Base-by-base conservation (phyloP, 2,888 invertebrate species). In the Hofmannophila pseudospretella region DNA sequence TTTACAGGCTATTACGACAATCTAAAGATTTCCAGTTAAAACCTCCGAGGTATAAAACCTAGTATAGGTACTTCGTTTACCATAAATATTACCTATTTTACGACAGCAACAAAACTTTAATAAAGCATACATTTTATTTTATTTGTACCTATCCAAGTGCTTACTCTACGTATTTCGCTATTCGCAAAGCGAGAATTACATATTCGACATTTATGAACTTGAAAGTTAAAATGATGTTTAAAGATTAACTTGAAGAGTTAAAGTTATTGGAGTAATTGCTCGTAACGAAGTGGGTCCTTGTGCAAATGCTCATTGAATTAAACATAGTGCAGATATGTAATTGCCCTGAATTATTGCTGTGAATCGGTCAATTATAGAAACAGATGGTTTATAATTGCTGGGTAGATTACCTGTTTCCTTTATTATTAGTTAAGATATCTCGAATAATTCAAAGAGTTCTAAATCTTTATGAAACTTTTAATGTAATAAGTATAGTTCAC, bases 1-100 rank as follows among this genome's bases (percentile, higher is more conserved):
- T 78, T 78, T 78, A 80, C 63, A 54, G 65, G 52, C 70, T 60
- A 74, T 77, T 74, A 72, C 59, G 57, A 66, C 56, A 65, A 63
- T 64, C 62, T 68, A 63, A 67, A 72, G 61, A 60, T 67, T 68
- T 66, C 60, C 62, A 68, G 66, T 66, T 64, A 72, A 70, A 68
- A 66, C 61, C 61, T 58, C 58, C 46, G 57, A 57, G 68, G 57
- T 65, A 65, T 78, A 73, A 78, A 78, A 54, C 63, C 68, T 76
- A 69, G 63, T 56, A n/a, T n/a, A 33, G 70, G 63, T n/a, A 56
- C 55, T 67, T 61, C 60, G 41, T 75, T 78, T 75, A 76, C 69
- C 72, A 74, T 66, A 70, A 54, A 67, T 67, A 63, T 57, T 65
- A 59, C 52, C 57, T 67, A 66, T 63, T 78, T 77, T 72, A 77